Conservation (phyloP, 2,888 invertebrate species). For the Acleris emargana region DNA sequence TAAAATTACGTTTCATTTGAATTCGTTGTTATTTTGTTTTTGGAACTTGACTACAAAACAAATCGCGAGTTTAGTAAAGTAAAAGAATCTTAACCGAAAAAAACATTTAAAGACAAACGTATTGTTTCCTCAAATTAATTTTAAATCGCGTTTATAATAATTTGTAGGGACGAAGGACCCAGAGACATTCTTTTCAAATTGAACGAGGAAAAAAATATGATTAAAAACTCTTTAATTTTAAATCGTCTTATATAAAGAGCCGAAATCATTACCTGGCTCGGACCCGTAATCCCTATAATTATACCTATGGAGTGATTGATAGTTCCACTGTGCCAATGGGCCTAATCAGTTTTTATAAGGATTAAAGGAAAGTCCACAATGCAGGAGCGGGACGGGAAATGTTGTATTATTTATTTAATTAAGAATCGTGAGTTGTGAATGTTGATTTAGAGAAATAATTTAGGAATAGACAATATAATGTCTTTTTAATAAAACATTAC, state of each 20-base stretch:
- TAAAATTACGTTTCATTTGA: neutral
- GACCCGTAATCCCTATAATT: slow-evolving; percentile 79
- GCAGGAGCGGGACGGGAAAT: slow-evolving; percentile 25
- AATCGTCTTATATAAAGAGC: slow-evolving; percentile 52
- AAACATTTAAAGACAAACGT: neutral
- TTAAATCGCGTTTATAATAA: slow-evolving; percentile 15
- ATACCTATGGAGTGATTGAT: slow-evolving; percentile 78
- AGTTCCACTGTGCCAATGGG: slow-evolving; percentile 61
- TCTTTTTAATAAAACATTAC: too few relatives aligned
- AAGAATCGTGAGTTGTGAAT: slow-evolving; percentile 9
- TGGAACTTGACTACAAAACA: neutral
- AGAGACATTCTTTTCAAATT: slow-evolving; percentile 35
- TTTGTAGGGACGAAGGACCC: slow-evolving; percentile 22
- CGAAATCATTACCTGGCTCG: slow-evolving; percentile 69
- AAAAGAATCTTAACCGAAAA: neutral
- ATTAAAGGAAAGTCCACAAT: slow-evolving; percentile 32
- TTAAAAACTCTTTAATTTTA: slow-evolving; percentile 65
- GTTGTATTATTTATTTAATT: slow-evolving; percentile 15
- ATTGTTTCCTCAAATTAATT: neutral
- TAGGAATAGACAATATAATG: too few relatives aligned
- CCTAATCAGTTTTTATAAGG: slow-evolving; percentile 72
- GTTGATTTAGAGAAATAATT: neutral
- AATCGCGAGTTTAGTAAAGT: neutral
- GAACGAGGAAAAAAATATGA: slow-evolving; percentile 41
- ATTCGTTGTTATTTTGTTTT: slow-evolving; percentile 6